A percentile compares a stretch with the other conserved stretches of the same genome.
Conservation (phyloP, 2,113 vertebrate species). For the Xenus cinereus region DNA sequence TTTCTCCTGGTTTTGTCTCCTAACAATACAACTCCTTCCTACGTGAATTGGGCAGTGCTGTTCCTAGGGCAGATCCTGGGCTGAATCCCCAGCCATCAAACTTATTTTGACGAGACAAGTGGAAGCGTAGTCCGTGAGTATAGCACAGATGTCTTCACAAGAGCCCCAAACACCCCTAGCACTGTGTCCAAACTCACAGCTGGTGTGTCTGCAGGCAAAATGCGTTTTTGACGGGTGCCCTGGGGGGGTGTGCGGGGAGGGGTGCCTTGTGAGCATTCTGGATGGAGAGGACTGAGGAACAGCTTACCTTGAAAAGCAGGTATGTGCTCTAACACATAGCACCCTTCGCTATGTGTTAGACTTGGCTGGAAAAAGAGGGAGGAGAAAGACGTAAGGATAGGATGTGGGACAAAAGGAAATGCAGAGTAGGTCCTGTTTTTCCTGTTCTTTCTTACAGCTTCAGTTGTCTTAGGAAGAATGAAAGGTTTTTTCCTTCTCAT, state of each 20-base stretch:
- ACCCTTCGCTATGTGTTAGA: background rate
- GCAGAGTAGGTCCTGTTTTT: background rate
- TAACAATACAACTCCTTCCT: background rate
- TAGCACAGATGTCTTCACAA: rapidly evolving
- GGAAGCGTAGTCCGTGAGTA: background rate
- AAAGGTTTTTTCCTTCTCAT: background rate
- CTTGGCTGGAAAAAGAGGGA: background rate
- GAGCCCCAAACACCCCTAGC: rapidly evolving
- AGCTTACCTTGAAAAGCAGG: background rate
- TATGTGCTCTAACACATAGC: too few relatives aligned
- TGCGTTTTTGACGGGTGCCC: background rate
- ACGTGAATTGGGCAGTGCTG: background rate
- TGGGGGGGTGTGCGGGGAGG: background rate
- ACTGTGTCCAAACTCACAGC: rapidly evolving
- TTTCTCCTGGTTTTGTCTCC: background rate
- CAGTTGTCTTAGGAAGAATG: background rate
- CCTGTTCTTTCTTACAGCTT: background rate
- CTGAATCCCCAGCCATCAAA: background rate
- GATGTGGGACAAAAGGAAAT: rapidly evolving
- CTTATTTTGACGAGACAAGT: background rate
- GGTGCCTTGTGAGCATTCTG: background rate
- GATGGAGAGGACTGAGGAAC: background rate
- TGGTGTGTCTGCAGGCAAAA: rapidly evolving
- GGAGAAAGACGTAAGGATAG: background rate
- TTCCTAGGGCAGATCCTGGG: background rate